phyloP scores from a whole-genome alignment of 1,140 invertebrate species.

The Stenopsyche tienmushanensis region DNA sequence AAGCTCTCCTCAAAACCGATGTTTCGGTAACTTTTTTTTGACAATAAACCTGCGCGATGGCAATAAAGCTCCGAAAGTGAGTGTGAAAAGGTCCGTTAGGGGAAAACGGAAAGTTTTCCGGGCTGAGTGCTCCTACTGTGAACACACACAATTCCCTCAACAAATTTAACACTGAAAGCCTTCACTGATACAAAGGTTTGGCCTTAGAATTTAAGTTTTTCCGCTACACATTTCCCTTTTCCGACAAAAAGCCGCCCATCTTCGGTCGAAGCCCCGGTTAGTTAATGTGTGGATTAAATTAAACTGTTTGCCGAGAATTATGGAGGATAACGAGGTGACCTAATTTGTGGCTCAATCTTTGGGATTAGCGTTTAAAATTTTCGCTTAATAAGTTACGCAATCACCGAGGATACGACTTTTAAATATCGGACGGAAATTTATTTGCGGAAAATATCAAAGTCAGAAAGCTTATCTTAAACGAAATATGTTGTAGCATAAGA shows the following conservation, averaged over 20 bases:
- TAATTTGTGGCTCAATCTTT: too few species aligned
- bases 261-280: neutral
- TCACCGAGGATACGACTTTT: neutral
- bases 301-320: conserved; percentile 13
- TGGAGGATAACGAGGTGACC: conserved; percentile 12
- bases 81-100: conserved; percentile 29
- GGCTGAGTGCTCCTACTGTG: neutral
- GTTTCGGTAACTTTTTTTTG: conserved; percentile 27
- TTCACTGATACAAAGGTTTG: neutral
- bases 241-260: conserved; percentile 15
- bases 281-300: conserved; percentile 19
- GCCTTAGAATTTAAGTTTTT: conserved; percentile 12
- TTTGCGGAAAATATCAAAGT: too few species aligned
- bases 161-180: neutral
- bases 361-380: neutral
- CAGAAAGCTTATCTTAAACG: conserved; percentile 3
- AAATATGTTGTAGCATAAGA: neutral
- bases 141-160: neutral
- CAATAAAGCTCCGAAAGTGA: conserved; percentile 31
- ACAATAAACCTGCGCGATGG: conserved; percentile 26
- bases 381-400: too few species aligned
- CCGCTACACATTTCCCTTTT: conserved; percentile 7
- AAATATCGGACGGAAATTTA: neutral
- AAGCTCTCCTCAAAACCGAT: conserved; percentile 6
- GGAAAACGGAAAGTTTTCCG: conserved; percentile 26